Evolutionary conservation across 1,140 invertebrate species (phyloP), one percentile per base, ranked within the genome.

Genomic region (Zaprionus ornatus): DNA sequence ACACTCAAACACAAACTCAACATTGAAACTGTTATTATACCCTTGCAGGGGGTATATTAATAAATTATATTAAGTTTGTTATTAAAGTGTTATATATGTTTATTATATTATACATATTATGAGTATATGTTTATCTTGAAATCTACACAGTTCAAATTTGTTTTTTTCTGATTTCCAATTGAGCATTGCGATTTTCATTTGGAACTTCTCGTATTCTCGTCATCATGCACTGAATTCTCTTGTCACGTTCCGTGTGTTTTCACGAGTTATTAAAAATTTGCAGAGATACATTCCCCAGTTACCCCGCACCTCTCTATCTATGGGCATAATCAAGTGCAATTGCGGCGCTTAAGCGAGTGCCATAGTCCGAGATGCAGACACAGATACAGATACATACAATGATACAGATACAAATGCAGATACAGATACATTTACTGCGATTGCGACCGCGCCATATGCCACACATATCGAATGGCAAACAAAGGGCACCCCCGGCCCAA

Each of bases 241-340:
- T 54, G 74, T 76, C 82, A 85, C 80, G 82, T 88, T 77, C 54
- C 10, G 52, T 56, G 62, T 55, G 63, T 69, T 77, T 88, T 72
- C 84, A 86, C 84, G 83, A 74, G 64, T 60, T 88, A 86, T 86
- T 88, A 86, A 83, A 88, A 71, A 86, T 86, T 86, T 32, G 27
- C 62, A 50, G 27, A 32, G 27, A 27, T 65, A 15, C 40, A 55
- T 56, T 59, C 45, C 10, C 45, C 45, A 7, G 3, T 4, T 3
- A 45, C 3, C 19, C 45, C 45, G 45, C 45, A 23, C 32, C 70
- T 12, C 35, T 19, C 37, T 29, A 42, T 62, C 40, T 37, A 74
- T 56, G 25, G 45, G 71, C 79, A 80, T 64, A 66, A 80, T 74
- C 69, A 64, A 72, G 64, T 68, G 77, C 77, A 88, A 87, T 87